Evolutionary conservation across 2,797 vertebrate genomes (phyloP).

Genomic region (Phalloptychus januarius): DNA sequence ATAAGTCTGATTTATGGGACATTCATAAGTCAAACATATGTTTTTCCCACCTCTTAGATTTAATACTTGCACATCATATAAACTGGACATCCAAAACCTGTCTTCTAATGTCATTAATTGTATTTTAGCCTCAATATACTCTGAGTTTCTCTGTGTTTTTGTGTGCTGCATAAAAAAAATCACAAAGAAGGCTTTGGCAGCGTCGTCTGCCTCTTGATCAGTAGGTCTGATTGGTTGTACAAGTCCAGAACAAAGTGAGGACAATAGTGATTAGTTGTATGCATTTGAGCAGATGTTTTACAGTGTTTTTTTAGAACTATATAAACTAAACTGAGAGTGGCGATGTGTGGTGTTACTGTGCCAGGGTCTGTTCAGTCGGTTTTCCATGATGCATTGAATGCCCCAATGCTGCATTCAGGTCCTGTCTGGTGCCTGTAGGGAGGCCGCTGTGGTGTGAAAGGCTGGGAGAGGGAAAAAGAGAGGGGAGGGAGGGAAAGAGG

Average conservation of each 20-base stretch:
- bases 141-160: background rate
- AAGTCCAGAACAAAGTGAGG: slow-evolving; percentile 16
- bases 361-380: slow-evolving; percentile 10
- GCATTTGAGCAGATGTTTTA: slow-evolving; percentile 9
- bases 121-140: background rate
- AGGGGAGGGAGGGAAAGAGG: background rate
- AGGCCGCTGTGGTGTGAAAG: slow-evolving; percentile 61
- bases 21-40: background rate
- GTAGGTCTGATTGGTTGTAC: slow-evolving; percentile 13
- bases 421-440: slow-evolving; percentile 51
- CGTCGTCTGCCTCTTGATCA: background rate
- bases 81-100: background rate
- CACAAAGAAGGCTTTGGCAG: background rate
- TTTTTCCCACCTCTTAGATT: background rate
- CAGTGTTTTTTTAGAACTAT: slow-evolving; percentile 1
- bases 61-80: background rate
- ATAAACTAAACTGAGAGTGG: background rate
- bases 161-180: background rate
- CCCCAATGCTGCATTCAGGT: slow-evolving; percentile 32
- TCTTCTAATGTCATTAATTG: background rate
- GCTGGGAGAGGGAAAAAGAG: slow-evolving; percentile 37
- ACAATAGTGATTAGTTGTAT: slow-evolving; percentile 14
- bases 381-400: slow-evolving; percentile 54
- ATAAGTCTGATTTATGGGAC: background rate
- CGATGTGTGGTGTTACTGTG: slow-evolving; percentile 10